Base-by-base conservation (phyloP, 2,113 vertebrate genomes). In the Perccottus glenii region DNA sequence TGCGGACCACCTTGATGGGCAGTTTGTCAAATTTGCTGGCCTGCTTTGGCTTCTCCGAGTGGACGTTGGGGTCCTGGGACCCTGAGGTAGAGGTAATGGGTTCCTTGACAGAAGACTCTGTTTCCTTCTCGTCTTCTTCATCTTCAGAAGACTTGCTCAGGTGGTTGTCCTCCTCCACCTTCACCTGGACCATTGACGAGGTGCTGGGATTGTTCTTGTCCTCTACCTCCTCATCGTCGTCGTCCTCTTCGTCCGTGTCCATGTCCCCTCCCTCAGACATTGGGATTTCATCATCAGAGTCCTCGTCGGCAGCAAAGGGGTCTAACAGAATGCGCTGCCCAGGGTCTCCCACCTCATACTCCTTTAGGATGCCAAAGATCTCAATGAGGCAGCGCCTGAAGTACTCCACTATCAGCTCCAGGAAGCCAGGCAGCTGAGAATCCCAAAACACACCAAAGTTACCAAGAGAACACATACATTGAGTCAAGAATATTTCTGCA, bases 301-400 rank as follows among this genome's bases (percentile, higher is more conserved):
- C 90, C 64, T 94, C 83, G 15, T 90, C 92, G n/a, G 91, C 94
- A 43, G 93, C 93, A 44, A 95, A 87, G 0, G 96, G 96, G 79
- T 98, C 93, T 70, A 98, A 90, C 74, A 99, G 93, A 66, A 94
- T 96, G 89, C 94, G 95, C 89, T 99, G 98, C 66, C 95, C 96
- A 38, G 94, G 95, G 84, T 99, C 95, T 78, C 98, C 98, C 53
- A 99, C 96, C 84, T 99, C 98, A 2, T 98, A 99, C 87, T 99
- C 97, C 87, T 96, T 98, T 75, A 99, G 85, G 87, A 99, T 99
- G 86, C 95, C 96, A 78, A 98, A 99, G 85, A 99, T 98, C 89
- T 99, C 95, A 0, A 99, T 99, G 88, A 99, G 94, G 92, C 98
- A 99, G 87, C 96, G 95, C 67, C 98, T 93, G 90, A 98, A 99